These are phyloP conservation scores for Pocillopora grandis DNA, from an alignment of 92 coral and sea anemone genomes.

Conservation along the genomic window DNA sequence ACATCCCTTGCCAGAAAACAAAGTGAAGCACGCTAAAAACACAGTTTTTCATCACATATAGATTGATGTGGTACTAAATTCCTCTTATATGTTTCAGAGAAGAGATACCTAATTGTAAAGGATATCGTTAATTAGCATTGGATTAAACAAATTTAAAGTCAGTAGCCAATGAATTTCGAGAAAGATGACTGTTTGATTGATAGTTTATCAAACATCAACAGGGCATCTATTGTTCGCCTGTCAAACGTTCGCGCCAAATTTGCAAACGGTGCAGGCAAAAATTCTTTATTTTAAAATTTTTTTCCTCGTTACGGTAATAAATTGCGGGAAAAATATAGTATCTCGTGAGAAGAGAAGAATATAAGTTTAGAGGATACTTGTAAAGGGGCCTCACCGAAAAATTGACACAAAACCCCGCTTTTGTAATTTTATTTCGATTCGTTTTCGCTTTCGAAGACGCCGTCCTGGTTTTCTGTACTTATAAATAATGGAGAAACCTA, in stretches of 20 bases:
- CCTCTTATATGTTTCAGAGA: slow-evolving; percentile 60
- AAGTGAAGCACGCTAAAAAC: neutral
- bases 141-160: slow-evolving; percentile 85
- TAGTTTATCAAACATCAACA: slow-evolving; percentile 75
- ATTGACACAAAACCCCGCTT: neutral
- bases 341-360: neutral
- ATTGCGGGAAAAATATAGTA: neutral
- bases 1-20: neutral
- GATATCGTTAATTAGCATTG: slow-evolving; percentile 93
- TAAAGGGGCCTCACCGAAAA: too few relatives aligned
- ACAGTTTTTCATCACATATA: neutral
- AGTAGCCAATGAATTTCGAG: slow-evolving; percentile 63
- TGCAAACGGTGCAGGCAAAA: slow-evolving; percentile 55
- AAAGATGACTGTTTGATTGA: slow-evolving; percentile 76
- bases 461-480: slow-evolving; percentile 38
- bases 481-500: slow-evolving; percentile 75
- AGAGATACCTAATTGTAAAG: slow-evolving; percentile 84
- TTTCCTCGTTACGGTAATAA: neutral
- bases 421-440: slow-evolving; percentile 20
- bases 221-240: slow-evolving; percentile 69
- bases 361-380: neutral
- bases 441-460: slow-evolving; percentile 17
- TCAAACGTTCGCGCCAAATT: slow-evolving; percentile 74
- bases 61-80: slow-evolving; percentile 60
- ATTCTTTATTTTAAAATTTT: neutral